phyloP scores from a whole-genome alignment of 2,888 invertebrate genomes.

The Timema podura region DNA sequence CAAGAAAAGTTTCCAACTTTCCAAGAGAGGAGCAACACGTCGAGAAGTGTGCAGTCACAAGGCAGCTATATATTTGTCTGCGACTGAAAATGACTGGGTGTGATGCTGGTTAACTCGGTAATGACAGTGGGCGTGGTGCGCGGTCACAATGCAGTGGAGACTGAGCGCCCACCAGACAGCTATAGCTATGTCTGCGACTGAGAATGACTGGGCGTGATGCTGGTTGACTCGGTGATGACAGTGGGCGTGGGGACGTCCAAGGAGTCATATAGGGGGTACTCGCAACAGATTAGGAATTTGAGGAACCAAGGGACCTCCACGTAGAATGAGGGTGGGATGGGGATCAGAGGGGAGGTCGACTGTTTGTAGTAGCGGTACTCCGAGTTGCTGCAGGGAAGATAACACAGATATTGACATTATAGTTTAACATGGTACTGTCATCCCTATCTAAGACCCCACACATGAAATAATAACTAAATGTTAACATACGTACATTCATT shows the following conservation, averaged over 20 bases:
- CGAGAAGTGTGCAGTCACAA: too few species aligned
- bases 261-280: slow-evolving; percentile 82
- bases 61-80: slow-evolving; percentile 63
- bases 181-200: slow-evolving; percentile 64
- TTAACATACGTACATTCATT: neutral
- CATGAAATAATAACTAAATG: neutral
- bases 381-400: slow-evolving; percentile 59
- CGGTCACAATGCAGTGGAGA: too few species aligned
- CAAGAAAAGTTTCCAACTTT: too few species aligned
- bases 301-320: slow-evolving; percentile 79
- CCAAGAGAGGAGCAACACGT: too few species aligned
- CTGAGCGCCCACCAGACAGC: slow-evolving; percentile 31
- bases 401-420: too few species aligned
- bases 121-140: slow-evolving; percentile 54
- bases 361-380: slow-evolving; percentile 85
- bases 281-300: slow-evolving; percentile 81
- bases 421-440: neutral
- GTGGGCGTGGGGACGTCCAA: slow-evolving; percentile 57
- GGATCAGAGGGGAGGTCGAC: slow-evolving; percentile 84
- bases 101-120: slow-evolving; percentile 67
- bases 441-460: neutral
- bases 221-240: slow-evolving; percentile 65
- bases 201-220: slow-evolving; percentile 64
- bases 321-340: slow-evolving; percentile 81
- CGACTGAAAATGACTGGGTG: slow-evolving; percentile 56